phyloP scores from a whole-genome alignment of 2,888 invertebrate genomes.

The Eilema depressum region DNA sequence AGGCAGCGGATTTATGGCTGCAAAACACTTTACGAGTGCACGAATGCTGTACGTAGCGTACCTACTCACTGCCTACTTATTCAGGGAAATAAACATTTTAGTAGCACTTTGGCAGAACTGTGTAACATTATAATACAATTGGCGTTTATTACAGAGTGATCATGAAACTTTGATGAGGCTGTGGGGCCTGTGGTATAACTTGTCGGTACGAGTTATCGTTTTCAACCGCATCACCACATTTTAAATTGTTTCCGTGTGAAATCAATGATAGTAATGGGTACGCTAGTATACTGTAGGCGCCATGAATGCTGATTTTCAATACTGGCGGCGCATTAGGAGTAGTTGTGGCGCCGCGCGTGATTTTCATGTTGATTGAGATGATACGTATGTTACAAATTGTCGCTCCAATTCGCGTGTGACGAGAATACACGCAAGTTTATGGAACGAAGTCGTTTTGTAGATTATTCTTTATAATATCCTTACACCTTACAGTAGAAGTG shows the following conservation, averaged over 20 bases:
- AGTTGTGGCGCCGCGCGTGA: slow-evolving; percentile 80
- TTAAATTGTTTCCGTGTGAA: slow-evolving; percentile 58
- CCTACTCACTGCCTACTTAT: slow-evolving; percentile 50
- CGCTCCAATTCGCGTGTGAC: slow-evolving; percentile 80
- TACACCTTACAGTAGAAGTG: not conserved
- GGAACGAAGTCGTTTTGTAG: slow-evolving; percentile 35
- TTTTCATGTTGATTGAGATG: slow-evolving; percentile 80
- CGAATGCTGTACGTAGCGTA: slow-evolving; percentile 51
- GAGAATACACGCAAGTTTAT: slow-evolving; percentile 59
- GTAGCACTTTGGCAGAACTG: slow-evolving; percentile 37
- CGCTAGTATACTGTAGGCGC: slow-evolving; percentile 54
- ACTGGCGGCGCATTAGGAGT: slow-evolving; percentile 72
- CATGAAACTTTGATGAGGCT: slow-evolving; percentile 53
- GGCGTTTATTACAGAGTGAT: slow-evolving; percentile 43
- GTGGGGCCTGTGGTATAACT: slow-evolving; percentile 50
- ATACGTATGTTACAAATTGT: slow-evolving; percentile 80
- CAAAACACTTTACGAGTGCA: slow-evolving; percentile 63
- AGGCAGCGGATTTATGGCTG: slow-evolving; percentile 68
- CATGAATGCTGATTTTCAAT: slow-evolving; percentile 82
- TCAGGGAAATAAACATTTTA: slow-evolving; percentile 50
- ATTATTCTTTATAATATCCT: not conserved
- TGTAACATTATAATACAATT: slow-evolving; percentile 43
- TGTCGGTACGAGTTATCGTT: slow-evolving; percentile 60
- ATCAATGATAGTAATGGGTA: slow-evolving; percentile 70
- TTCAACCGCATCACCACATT: slow-evolving; percentile 42